Conservation (phyloP, 2,888 invertebrate genomes). For the Tachystola acroxantha region DNA sequence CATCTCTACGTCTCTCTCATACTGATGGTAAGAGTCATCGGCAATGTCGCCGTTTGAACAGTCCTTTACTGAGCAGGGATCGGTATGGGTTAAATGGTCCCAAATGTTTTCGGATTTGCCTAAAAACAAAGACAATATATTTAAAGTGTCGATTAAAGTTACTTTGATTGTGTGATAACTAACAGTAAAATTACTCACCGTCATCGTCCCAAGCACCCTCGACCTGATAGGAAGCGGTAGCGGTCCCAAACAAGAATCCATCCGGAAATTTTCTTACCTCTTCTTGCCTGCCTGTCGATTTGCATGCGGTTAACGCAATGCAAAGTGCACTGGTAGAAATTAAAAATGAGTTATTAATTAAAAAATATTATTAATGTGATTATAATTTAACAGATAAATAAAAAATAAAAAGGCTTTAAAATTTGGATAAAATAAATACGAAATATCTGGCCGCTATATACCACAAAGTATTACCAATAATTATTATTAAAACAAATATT, state of each 20-base stretch:
- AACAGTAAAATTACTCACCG: slow-evolving; percentile 34
- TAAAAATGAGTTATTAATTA: too few species aligned
- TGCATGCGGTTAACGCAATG: slow-evolving; percentile 15
- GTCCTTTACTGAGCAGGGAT: slow-evolving; percentile 63
- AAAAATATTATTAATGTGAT: too few species aligned
- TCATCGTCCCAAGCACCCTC: slow-evolving; percentile 72
- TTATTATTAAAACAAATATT: too few species aligned
- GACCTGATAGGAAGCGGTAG: slow-evolving; percentile 67
- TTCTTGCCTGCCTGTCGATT: slow-evolving; percentile 13
- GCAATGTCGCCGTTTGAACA: slow-evolving; percentile 77
- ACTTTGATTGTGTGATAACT: too few species aligned
- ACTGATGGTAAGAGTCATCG: slow-evolving; percentile 77
- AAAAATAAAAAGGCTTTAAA: too few species aligned
- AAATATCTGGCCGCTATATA: too few species aligned
- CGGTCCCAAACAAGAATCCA: slow-evolving; percentile 38
- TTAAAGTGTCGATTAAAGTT: too few species aligned
- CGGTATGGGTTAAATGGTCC: slow-evolving; percentile 75
- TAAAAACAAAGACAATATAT: slow-evolving; percentile 19
- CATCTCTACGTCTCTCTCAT: slow-evolving; percentile 71
- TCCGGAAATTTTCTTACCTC: slow-evolving; percentile 36
- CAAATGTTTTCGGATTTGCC: slow-evolving; percentile 79
- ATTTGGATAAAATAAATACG: too few species aligned
- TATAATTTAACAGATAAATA: too few species aligned
- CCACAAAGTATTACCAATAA: too few species aligned
- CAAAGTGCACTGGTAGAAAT: not conserved